Percentiles rank a stretch among this genome's conserved stretches.
Conservation (phyloP, 2,888 invertebrate genomes). For the Xanthostigma xanthostigma region DNA sequence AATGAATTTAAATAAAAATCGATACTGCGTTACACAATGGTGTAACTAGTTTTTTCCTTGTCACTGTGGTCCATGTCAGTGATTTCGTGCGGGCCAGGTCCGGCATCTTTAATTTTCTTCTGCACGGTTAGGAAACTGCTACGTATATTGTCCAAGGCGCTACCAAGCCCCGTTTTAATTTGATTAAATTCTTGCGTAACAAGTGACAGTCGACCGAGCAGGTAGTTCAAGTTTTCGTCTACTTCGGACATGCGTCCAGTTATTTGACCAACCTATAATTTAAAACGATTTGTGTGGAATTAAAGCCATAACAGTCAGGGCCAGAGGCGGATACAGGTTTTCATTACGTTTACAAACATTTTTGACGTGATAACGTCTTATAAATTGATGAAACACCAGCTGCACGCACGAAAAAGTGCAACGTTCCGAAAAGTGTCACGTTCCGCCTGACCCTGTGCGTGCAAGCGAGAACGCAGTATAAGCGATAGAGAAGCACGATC, state of each 20-base stretch:
- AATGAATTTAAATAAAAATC: too few relatives aligned
- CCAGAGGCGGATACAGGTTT: too few relatives aligned
- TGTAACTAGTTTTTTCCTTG: not conserved
- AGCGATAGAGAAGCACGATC: too few relatives aligned
- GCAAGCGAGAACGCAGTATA: too few relatives aligned
- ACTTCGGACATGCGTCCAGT: constrained; percentile 63
- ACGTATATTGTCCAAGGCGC: constrained; percentile 55
- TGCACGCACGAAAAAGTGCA: too few relatives aligned
- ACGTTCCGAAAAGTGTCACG: too few relatives aligned
- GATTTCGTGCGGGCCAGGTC: constrained; percentile 46
- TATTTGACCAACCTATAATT: constrained; percentile 52
- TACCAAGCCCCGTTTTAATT: constrained; percentile 60
- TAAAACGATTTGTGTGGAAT: constrained; percentile 2
- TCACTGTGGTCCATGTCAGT: constrained; percentile 11
- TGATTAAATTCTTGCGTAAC: constrained; percentile 74
- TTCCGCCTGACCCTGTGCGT: too few relatives aligned
- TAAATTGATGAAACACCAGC: too few relatives aligned
- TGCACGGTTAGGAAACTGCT: constrained; percentile 48
- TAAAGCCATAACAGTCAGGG: not conserved
- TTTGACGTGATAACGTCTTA: too few relatives aligned
- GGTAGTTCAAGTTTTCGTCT: constrained; percentile 67
- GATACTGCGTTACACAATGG: too few relatives aligned
- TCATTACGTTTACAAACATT: too few relatives aligned
- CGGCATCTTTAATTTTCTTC: constrained; percentile 33
- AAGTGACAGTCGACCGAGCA: constrained; percentile 61